These are phyloP conservation scores for Chaenogobius annularis DNA, from an alignment of 2,113 vertebrate genomes.

Conservation along the genomic window DNA sequence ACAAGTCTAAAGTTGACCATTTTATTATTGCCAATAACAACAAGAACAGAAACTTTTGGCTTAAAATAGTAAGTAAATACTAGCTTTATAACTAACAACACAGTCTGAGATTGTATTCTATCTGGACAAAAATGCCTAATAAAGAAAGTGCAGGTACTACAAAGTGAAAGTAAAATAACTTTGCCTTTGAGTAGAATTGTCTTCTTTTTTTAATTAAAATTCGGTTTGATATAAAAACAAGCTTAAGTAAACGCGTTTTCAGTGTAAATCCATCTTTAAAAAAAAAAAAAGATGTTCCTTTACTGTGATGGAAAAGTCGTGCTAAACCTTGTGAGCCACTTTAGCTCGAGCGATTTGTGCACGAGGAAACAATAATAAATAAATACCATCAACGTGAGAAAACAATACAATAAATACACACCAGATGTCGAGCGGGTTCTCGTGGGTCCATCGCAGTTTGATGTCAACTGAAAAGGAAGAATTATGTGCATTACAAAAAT, in stretches of 20 bases:
- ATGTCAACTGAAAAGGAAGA: not conserved
- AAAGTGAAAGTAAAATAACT: too few relatives aligned
- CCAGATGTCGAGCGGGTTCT: slow-evolving; percentile 39
- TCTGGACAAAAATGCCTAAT: too few relatives aligned
- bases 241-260: too few relatives aligned
- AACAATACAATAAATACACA: slow-evolving; percentile 36
- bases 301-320: not conserved
- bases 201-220: too few relatives aligned
- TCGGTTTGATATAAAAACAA: too few relatives aligned
- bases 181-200: too few relatives aligned
- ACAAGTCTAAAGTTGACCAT: not conserved
- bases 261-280: too few relatives aligned
- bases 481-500: not conserved
- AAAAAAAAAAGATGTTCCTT: not conserved
- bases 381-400: not conserved
- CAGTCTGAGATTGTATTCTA: too few relatives aligned
- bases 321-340: not conserved
- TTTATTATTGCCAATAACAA: too few relatives aligned
- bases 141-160: too few relatives aligned
- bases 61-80: not conserved
- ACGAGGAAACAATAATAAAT: not conserved
- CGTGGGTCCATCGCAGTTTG: slow-evolving; percentile 55
- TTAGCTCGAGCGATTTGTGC: not conserved
- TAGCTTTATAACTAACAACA: too few relatives aligned
- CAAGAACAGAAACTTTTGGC: too few relatives aligned